Percentiles rank a stretch among this genome's conserved stretches.
These are phyloP conservation scores for Trypoxylon attenuatum DNA, from an alignment of 2,888 invertebrate genomes.

Conservation along the genomic window DNA sequence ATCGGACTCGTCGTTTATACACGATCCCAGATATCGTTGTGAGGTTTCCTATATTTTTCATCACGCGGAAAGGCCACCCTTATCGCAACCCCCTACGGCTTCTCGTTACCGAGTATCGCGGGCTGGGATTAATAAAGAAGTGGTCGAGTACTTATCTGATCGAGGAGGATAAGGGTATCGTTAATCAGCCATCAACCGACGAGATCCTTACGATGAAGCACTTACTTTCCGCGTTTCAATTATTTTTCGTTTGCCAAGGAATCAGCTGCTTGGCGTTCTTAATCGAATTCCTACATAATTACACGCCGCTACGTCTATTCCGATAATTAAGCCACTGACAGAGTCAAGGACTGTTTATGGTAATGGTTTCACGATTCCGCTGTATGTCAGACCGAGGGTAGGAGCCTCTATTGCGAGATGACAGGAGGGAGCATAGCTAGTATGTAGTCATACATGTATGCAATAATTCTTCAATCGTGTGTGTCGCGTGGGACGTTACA, in stretches of 20 bases:
- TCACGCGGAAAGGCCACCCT: slow-evolving; percentile 26
- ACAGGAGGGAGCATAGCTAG: not conserved
- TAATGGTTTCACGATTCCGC: not conserved
- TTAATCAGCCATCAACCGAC: not conserved
- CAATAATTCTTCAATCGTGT: slow-evolving; percentile 18
- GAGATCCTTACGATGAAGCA: slow-evolving; percentile 27
- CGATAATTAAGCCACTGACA: too few relatives aligned
- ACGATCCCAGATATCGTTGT: slow-evolving; percentile 2
- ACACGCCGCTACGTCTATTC: not conserved
- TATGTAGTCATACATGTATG: not conserved
- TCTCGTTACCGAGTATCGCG: slow-evolving; percentile 20
- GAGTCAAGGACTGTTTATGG: too few relatives aligned
- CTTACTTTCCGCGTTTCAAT: slow-evolving; percentile 16
- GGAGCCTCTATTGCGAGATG: not conserved
- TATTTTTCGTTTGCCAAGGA: slow-evolving; percentile 14
- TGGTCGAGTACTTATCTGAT: slow-evolving; percentile 7
- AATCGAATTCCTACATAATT: slow-evolving; percentile 7
- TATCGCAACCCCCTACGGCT: slow-evolving; percentile 20
- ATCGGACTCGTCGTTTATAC: slow-evolving; percentile 30
- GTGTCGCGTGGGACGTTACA: not conserved
- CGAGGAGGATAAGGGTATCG: slow-evolving; percentile 22
- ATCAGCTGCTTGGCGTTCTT: slow-evolving; percentile 8
- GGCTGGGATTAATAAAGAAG: slow-evolving; percentile 28
- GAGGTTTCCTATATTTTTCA: slow-evolving; percentile 31
- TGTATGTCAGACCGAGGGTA: not conserved